Evolutionary conservation across 1,140 invertebrate species (phyloP).

Genomic region (Lepidurus packardi): DNA sequence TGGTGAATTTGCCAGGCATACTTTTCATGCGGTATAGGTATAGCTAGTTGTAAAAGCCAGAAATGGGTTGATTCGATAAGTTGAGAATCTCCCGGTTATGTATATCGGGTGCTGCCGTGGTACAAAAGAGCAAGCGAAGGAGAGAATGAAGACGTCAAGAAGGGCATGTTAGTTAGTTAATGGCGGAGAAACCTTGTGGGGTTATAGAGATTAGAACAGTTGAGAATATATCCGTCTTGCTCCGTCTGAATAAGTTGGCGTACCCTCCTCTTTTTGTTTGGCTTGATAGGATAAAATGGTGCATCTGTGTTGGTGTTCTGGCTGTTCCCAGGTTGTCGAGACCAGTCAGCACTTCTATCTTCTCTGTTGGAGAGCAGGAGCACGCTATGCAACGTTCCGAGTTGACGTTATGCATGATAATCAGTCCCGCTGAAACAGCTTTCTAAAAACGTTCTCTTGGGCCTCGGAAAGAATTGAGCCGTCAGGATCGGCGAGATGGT

Average conservation of each 20-base stretch:
- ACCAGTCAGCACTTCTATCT: slow-evolving; percentile 5
- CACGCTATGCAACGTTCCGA: slow-evolving; percentile 15
- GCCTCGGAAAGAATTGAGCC: slow-evolving; percentile 14
- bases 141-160: not conserved
- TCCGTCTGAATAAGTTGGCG: slow-evolving; percentile 2
- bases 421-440: slow-evolving; percentile 17
- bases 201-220: not conserved
- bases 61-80: no score
- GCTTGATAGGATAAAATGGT: slow-evolving; percentile 7
- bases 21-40: not conserved
- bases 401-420: slow-evolving; percentile 22
- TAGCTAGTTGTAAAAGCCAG: not conserved
- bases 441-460: slow-evolving; percentile 15
- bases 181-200: slow-evolving; percentile 4
- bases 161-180: not conserved
- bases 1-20: not conserved
- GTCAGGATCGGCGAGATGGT: not conserved
- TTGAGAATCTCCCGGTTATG: no score
- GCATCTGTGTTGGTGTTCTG: slow-evolving; percentile 15
- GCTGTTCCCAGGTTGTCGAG: slow-evolving; percentile 20
- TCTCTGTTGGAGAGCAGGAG: slow-evolving; percentile 7
- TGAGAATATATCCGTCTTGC: not conserved
- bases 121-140: not conserved
- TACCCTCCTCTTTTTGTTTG: not conserved
- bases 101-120: not conserved